These are phyloP conservation scores for Turdus rufiventris DNA, from an alignment of 2,113 vertebrate genomes.

Conservation along the genomic window DNA sequence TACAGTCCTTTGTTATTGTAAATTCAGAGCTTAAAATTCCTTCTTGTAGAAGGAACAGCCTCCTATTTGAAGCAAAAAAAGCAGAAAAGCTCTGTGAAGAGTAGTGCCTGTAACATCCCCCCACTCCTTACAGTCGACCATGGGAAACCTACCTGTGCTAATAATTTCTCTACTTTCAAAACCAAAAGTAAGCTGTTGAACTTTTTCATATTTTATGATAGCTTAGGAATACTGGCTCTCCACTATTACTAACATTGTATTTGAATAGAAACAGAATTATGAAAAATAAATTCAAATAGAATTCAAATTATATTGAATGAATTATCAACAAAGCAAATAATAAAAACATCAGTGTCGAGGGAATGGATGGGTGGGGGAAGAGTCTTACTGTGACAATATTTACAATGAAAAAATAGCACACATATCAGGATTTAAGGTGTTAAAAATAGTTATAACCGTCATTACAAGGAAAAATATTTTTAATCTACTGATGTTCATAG, in stretches of 20 bases:
- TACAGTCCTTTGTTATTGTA: not conserved
- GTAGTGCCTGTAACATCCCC: not conserved
- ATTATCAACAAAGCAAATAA: not conserved
- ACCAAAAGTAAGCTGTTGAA: not conserved
- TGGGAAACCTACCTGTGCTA: not conserved
- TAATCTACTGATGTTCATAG: not conserved
- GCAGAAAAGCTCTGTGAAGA: not conserved
- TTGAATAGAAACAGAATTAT: not conserved
- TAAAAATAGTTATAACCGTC: not conserved
- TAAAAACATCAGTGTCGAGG: not conserved
- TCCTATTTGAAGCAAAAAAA: not conserved
- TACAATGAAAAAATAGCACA: not conserved
- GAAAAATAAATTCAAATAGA: not conserved
- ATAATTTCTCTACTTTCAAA: not conserved
- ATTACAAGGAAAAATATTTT: not conserved
- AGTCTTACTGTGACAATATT: not conserved
- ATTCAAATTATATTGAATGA: not conserved
- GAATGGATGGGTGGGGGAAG: not conserved
- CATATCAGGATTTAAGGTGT: not conserved
- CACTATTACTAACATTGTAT: not conserved
- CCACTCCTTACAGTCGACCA: rapidly evolving
- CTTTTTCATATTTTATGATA: not conserved
- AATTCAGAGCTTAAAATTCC: not conserved
- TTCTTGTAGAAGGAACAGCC: not conserved
- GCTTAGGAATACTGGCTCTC: not conserved